Evolutionary conservation across 2,888 invertebrate species (phyloP), one percentile per base, ranked within the genome.

Genomic region (Cephalotes varians): DNA sequence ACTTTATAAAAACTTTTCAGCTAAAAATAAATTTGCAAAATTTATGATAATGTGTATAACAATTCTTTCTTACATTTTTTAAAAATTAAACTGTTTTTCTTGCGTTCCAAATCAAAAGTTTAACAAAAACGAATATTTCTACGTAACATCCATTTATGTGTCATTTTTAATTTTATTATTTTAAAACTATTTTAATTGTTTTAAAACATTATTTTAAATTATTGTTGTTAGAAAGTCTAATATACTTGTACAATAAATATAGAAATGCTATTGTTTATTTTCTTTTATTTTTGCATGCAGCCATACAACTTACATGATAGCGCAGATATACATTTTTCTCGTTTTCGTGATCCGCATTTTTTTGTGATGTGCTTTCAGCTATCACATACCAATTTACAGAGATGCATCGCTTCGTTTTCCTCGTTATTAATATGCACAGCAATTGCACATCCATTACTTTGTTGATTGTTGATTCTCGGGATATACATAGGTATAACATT

Each of bases 381-480:
- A 58, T 34, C n/a, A 25, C 34, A 25, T 28, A 34, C 18, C 40
- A 60, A 73, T 73, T 73, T 73, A 34, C 25, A 60, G 15, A 73
- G 40, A 40, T 34, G 15, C 51, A n/a, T 9, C 44, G 34, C 25
- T 49, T 60, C 15, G 44, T 58, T 31, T 58, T 15, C 18, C 25
- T 25, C 15, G 60, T 60, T 47, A 73, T 73, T 73, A 73, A 60
- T 34, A 49, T 73, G 34, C 34, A 47, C 2, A 34, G 25, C 18
- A 10, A 60, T 60, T 49, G 47, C 47, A 73, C 15, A 18, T 73
- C 21, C 44, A 60, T 60, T 47, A 60, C 7, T 47, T 60, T 60
- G 47, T 60, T 15, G 60, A 60, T 60, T 73, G 60, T 73, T 73
- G 60, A 60, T 47, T 60, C 2, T 31, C 34, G 25, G 49, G 21